Percentiles rank a stretch among this genome's conserved stretches.
Evolutionary conservation across 2,888 invertebrate genomes (phyloP).

Genomic region (Adela reaumurella): DNA sequence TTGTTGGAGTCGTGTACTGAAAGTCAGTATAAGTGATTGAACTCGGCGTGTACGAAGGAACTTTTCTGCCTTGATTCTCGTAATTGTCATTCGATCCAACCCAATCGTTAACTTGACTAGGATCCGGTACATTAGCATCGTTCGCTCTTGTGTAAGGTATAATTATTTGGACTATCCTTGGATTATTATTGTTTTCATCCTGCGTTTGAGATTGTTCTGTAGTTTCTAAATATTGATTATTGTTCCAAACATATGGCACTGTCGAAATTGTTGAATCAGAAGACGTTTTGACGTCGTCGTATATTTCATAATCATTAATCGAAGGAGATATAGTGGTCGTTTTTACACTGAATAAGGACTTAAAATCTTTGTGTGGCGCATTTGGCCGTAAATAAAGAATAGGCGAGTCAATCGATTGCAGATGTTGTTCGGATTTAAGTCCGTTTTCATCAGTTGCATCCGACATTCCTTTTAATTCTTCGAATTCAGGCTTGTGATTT

Average conservation of each 20-base stretch:
- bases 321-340: constrained; percentile 22
- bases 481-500: constrained; percentile 34
- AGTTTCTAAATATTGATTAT: constrained; percentile 19
- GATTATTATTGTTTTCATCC: constrained; percentile 36
- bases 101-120: background rate
- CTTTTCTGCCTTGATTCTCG: constrained; percentile 45
- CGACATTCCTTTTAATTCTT: constrained; percentile 38
- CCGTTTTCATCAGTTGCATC: constrained; percentile 39
- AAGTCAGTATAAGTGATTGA: background rate
- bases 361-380: constrained; percentile 51
- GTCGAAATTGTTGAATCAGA: constrained; percentile 19
- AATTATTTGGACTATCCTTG: constrained; percentile 73
- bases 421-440: constrained; percentile 40
- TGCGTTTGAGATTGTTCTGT: constrained; percentile 12
- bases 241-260: constrained; percentile 20
- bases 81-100: background rate
- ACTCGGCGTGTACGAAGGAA: constrained; percentile 32
- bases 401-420: constrained; percentile 58
- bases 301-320: constrained; percentile 37
- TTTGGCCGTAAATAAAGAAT: constrained; percentile 50
- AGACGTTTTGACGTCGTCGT: constrained; percentile 36
- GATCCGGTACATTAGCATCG: constrained; percentile 19
- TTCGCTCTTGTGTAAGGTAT: constrained; percentile 69
- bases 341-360: constrained; percentile 29
- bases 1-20: background rate